phyloP scores from a whole-genome alignment of 2,113 vertebrate species.

The Trogon melanurus region DNA sequence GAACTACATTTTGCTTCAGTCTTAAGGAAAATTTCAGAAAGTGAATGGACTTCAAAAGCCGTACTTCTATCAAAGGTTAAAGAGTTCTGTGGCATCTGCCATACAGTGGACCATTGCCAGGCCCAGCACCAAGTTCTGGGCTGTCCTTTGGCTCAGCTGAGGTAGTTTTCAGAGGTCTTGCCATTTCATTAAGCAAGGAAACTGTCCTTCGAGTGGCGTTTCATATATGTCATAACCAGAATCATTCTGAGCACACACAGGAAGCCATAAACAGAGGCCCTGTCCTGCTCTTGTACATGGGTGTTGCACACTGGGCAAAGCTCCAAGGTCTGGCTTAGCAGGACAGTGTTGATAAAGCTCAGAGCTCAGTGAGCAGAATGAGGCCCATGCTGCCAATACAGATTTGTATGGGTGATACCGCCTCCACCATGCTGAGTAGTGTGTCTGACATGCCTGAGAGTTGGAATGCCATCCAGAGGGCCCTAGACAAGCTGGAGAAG shows the following conservation, averaged over 20 bases:
- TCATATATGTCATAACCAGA: background rate
- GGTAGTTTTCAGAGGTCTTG: background rate
- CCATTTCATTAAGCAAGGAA: background rate
- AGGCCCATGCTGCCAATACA: too few relatives aligned
- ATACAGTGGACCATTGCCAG: background rate
- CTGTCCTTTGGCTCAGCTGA: background rate
- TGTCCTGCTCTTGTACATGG: too few relatives aligned
- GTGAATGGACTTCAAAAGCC: background rate
- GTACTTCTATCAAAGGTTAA: background rate
- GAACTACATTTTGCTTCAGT: background rate
- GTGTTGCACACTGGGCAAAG: background rate
- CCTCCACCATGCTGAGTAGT: too few relatives aligned
- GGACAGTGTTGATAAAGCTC: background rate
- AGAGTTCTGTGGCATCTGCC: background rate
- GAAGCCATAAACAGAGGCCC: background rate
- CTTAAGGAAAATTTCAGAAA: background rate
- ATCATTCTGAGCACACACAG: background rate
- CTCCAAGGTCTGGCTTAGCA: background rate
- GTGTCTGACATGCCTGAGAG: too few relatives aligned
- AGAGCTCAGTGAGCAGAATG: too few relatives aligned
- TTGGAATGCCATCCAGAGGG: too few relatives aligned
- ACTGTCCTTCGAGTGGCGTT: background rate
- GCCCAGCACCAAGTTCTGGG: background rate
- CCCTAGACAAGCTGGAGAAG: too few relatives aligned
- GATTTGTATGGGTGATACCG: background rate